Percentiles rank a stretch among this genome's conserved stretches.
Evolutionary conservation across 2,888 invertebrate species (phyloP).

Genomic region (Cantharis lateralis): DNA sequence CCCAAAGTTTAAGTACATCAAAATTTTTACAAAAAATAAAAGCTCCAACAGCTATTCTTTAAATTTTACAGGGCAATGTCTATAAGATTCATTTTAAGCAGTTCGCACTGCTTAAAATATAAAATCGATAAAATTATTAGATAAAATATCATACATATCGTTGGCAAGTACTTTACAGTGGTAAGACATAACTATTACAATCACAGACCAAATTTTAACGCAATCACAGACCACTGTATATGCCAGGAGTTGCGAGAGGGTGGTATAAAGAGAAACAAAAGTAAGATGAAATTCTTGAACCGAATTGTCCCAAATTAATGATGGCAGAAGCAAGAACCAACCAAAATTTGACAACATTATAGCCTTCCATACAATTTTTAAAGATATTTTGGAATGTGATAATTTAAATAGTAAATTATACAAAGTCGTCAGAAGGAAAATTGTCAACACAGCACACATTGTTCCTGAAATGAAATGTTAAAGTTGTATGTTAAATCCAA

Average conservation of each 20-base stretch:
- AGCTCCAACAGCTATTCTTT: too few species aligned
- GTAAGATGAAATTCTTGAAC: slow-evolving; percentile 57
- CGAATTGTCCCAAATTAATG: slow-evolving; percentile 65
- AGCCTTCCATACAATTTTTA: slow-evolving; percentile 59
- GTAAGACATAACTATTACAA: slow-evolving; percentile 42
- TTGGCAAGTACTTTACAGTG: slow-evolving; percentile 20
- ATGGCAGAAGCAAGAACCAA: slow-evolving; percentile 64
- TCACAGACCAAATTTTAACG: slow-evolving; percentile 54
- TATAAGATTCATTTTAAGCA: too few species aligned
- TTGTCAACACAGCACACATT: slow-evolving; percentile 41
- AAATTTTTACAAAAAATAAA: too few species aligned
- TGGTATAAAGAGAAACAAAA: slow-evolving; percentile 68
- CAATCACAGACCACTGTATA: slow-evolving; percentile 67
- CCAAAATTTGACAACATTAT: slow-evolving; percentile 66
- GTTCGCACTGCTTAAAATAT: background rate
- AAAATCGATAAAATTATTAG: background rate
- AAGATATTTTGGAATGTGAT: slow-evolving; percentile 21
- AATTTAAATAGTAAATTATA: slow-evolving; percentile 33
- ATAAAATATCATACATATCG: slow-evolving; percentile 18
- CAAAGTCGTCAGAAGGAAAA: slow-evolving; percentile 42
- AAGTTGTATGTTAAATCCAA: background rate
- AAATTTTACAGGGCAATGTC: too few species aligned
- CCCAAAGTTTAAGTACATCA: too few species aligned
- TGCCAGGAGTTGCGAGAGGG: slow-evolving; percentile 66
- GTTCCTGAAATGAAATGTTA: slow-evolving; percentile 46